Conservation (phyloP, 2,113 vertebrate genomes). For the Micronycteris hirsuta region DNA sequence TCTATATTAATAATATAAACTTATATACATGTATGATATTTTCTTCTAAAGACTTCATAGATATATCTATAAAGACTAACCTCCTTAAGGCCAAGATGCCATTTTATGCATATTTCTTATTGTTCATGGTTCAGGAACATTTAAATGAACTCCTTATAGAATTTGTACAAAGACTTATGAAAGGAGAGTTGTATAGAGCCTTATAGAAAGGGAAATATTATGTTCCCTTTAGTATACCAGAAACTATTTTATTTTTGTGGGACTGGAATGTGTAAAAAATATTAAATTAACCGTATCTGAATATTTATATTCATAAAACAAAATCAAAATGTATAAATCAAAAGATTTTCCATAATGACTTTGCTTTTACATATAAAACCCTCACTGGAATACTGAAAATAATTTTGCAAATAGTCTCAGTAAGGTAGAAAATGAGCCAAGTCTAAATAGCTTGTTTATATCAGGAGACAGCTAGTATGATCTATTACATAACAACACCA, state of each 20-base stretch:
- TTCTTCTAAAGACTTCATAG: slow-evolving; percentile 6
- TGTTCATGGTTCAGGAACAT: background rate
- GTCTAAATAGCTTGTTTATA: background rate
- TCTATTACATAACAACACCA: background rate
- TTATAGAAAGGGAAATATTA: background rate
- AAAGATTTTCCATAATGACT: background rate
- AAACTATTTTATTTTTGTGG: background rate
- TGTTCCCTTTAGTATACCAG: background rate
- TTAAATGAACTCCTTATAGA: background rate
- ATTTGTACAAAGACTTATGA: background rate
- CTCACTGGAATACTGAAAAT: background rate
- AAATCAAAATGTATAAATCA: background rate
- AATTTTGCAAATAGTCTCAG: background rate
- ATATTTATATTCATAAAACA: background rate
- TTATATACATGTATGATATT: background rate
- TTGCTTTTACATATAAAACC: background rate
- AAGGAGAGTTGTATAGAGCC: background rate
- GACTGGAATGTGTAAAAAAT: background rate
- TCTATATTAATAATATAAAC: background rate
- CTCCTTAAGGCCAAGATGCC: background rate
- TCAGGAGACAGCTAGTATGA: background rate
- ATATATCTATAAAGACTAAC: background rate
- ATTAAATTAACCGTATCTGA: background rate
- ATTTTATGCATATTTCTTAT: background rate
- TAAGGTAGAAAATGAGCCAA: background rate